Evolutionary conservation across 2,888 invertebrate genomes (phyloP).

Genomic region (Lumbricus terrestris): DNA sequence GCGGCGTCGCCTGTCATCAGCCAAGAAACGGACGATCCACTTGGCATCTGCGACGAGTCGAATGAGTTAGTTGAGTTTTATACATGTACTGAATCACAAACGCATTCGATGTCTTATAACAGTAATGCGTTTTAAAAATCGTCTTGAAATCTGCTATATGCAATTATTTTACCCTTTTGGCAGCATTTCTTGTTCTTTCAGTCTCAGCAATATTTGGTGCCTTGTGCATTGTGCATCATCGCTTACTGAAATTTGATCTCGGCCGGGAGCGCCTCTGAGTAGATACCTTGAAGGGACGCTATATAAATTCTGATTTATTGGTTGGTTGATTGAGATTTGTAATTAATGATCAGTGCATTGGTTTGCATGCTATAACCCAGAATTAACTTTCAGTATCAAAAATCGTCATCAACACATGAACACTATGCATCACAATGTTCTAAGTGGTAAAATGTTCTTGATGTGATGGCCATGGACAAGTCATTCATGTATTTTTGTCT

Average conservation of each 20-base stretch:
- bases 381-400: neutral
- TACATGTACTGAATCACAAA: neutral
- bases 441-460: no score
- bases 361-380: neutral
- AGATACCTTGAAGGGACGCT: no score
- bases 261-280: no score
- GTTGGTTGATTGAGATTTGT: neutral
- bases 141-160: neutral
- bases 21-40: conserved; percentile 72
- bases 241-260: neutral
- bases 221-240: no score
- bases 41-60: conserved; percentile 88
- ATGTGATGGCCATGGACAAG: no score
- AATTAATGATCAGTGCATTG: neutral
- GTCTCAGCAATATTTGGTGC: neutral
- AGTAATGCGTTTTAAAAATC: neutral
- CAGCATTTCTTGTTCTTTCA: neutral
- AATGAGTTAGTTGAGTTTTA: conserved; percentile 65
- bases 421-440: no score
- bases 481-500: no score
- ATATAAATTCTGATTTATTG: no score
- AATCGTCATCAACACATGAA: neutral
- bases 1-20: conserved; percentile 72
- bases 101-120: neutral
- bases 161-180: neutral